Evolutionary conservation across 2,888 invertebrate species (phyloP), one percentile per base, ranked within the genome.

Genomic region (Ophion slaviceki): DNA sequence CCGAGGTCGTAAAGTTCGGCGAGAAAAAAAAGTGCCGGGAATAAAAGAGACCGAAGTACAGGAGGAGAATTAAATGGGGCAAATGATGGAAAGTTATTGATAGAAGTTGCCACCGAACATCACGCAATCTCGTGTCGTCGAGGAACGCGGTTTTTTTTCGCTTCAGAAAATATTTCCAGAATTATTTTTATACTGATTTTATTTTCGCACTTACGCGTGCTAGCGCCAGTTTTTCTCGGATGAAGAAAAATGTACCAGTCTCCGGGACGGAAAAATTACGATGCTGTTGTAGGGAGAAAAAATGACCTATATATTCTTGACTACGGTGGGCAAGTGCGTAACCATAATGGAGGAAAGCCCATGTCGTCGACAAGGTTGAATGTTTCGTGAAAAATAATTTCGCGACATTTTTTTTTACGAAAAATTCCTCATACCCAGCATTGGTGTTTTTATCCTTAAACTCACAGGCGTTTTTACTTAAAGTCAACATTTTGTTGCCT

Each of bases 1-100:
- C 75, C 57, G 57, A 76, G 67, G 70, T 71, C 82, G 61, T 71
- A 68, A 78, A 85, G 81, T 81, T 67, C 47, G 76, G 28, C 20
- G 45, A 40, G 14, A 36, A n/a, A 40, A 32, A 71, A 76, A 82
- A 80, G 24, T 66, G n/a, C 62, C 36, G 32, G 40, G 24, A 53
- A 72, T 76, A 67, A 61, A 72, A 72, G 28, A 61, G 59, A 32
- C 28, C 20, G 20, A 64, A 20, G 32, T 24, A 36, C 32, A n/a
- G 66, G 11, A 68, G 45, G 28, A 36, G 40, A 57, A 24, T 24
- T 24, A 1, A 24, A 62, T 62, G 72, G 66, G 28, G 20, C 40
- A 36, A 71, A 61, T 28, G 79, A 80, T 45, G 24, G 53, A 75
- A 67, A 68, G 61, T n/a, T 64, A 24, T 70, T 53, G 75, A 40